Percentiles rank a stretch among this genome's conserved stretches.
These are phyloP conservation scores for Lasaia peninsularis DNA, from an alignment of 1,140 invertebrate genomes.

Conservation along the genomic window DNA sequence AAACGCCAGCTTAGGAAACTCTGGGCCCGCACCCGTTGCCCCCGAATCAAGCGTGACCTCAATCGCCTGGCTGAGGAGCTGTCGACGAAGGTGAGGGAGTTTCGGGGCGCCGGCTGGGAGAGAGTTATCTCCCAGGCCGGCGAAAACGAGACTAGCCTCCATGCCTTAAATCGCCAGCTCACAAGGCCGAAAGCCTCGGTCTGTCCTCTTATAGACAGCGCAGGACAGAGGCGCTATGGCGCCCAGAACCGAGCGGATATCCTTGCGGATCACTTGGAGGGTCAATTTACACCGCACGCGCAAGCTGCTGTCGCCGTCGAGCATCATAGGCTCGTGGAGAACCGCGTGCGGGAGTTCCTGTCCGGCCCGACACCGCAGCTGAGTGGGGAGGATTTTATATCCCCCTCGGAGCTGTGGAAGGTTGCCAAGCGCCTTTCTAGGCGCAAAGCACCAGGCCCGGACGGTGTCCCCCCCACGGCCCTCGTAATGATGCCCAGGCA, in stretches of 20 bases:
- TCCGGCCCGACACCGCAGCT: not conserved
- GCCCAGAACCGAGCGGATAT: not conserved
- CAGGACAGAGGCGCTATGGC: not conserved
- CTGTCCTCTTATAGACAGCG: not conserved
- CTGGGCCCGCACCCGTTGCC: no score
- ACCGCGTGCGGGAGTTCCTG: conserved; percentile 1
- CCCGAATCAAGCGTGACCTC: not conserved
- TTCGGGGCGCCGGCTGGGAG: not conserved
- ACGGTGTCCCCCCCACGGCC: not conserved
- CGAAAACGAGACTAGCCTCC: not conserved
- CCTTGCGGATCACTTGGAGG: not conserved
- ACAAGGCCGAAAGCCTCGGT: not conserved
- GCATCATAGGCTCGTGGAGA: not conserved
- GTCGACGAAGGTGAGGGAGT: not conserved
- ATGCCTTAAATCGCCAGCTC: not conserved
- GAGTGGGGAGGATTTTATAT: conserved; percentile 10
- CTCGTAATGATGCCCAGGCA: no score
- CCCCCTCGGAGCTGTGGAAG: conserved; percentile 7
- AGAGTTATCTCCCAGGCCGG: not conserved
- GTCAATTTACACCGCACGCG: not conserved
- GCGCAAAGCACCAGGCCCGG: conserved; percentile 7
- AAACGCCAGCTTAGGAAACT: no score
- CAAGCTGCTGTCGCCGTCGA: not conserved
- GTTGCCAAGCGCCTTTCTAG: not conserved
- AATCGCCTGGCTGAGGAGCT: not conserved